Conservation (phyloP, 2,113 vertebrate species). For the Atrichornis clamosus region DNA sequence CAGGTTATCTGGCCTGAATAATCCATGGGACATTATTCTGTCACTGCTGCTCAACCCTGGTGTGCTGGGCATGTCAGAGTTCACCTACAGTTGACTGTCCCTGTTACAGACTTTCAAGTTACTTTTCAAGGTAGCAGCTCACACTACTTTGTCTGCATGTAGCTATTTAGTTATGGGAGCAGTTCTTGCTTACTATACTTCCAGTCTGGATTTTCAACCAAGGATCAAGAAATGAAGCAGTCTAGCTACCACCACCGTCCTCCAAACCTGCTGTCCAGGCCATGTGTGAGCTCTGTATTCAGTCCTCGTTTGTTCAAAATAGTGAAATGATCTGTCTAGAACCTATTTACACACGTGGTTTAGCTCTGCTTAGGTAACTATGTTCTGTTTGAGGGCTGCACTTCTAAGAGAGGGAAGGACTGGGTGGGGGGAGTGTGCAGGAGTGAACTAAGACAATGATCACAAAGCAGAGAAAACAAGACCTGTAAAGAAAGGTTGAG, state of each 20-base stretch:
- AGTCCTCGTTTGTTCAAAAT: not conserved
- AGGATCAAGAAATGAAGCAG: not conserved
- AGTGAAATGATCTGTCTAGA: not conserved
- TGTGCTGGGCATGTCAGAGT: not conserved
- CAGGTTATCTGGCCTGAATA: not conserved
- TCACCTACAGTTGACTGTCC: not conserved
- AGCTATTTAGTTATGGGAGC: not conserved
- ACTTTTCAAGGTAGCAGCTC: not conserved
- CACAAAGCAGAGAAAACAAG: not conserved
- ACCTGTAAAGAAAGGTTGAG: conserved; percentile 5
- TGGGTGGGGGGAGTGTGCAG: not conserved
- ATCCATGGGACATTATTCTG: not conserved
- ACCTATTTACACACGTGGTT: not conserved
- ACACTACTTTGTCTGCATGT: not conserved
- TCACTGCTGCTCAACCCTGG: not conserved
- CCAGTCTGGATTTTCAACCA: not conserved
- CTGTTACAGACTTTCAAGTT: not conserved
- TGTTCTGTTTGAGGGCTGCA: not conserved
- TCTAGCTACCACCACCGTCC: not conserved
- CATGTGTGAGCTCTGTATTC: not conserved
- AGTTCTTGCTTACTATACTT: not conserved
- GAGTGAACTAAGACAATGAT: not conserved
- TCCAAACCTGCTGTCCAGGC: not conserved
- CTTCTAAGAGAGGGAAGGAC: not conserved
- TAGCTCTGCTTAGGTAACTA: not conserved